These are phyloP conservation scores for Sinonovacula constricta DNA, from an alignment of 1,140 invertebrate species.

Conservation along the genomic window DNA sequence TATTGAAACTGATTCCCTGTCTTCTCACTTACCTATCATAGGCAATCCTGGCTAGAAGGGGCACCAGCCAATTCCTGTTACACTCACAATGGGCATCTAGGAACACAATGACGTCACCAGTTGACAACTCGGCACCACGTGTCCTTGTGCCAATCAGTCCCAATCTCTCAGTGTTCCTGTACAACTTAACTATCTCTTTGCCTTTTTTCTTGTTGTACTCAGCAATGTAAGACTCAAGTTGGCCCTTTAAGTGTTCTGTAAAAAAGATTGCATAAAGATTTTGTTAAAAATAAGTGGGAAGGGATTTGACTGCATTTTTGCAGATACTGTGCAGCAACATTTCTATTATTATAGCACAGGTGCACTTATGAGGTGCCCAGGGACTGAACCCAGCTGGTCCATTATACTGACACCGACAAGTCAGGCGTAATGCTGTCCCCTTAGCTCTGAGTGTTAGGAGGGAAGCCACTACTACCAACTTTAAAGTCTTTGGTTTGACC, in stretches of 20 bases:
- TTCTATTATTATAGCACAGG: too few species aligned
- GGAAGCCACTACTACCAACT: too few species aligned
- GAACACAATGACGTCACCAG: conserved; percentile 98
- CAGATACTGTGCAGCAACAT: too few species aligned
- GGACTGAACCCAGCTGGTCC: too few species aligned
- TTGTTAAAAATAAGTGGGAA: not conserved
- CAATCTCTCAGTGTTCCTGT: conserved; percentile 88
- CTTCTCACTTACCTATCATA: conserved; percentile 86
- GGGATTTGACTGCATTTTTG: too few species aligned
- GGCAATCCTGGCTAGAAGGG: conserved; percentile 95
- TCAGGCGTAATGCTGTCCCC: too few species aligned
- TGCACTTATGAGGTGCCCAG: too few species aligned
- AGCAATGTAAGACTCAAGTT: conserved; percentile 93
- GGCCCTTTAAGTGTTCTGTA: conserved; percentile 91
- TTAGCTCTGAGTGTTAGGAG: too few species aligned
- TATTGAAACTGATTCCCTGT: too few species aligned
- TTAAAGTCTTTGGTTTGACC: too few species aligned
- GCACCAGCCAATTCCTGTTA: conserved; percentile 97
- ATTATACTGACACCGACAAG: too few species aligned
- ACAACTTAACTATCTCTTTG: conserved; percentile 89
- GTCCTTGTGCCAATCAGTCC: conserved; percentile 97
- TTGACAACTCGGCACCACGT: conserved; percentile 94
- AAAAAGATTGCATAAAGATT: conserved; percentile 32
- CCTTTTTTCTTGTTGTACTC: conserved; percentile 86
- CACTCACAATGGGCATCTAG: conserved; percentile 91